A percentile compares a stretch with the other conserved stretches of the same genome.
These are phyloP conservation scores for Salvelinus namaycush DNA, from an alignment of 2,113 vertebrate genomes.

Conservation along the genomic window DNA sequence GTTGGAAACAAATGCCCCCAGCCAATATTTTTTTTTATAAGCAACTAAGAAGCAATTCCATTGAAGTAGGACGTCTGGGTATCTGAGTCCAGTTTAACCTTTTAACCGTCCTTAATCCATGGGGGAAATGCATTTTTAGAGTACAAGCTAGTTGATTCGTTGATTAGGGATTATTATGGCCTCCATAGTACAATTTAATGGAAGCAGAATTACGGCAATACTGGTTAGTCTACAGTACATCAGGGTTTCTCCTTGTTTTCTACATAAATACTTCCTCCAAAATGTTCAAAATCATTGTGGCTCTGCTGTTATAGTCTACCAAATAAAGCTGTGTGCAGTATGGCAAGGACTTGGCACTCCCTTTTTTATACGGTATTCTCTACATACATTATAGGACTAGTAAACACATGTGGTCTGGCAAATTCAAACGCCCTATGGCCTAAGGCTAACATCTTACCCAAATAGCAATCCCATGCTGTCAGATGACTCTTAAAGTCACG, in stretches of 20 bases:
- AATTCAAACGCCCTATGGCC: background rate
- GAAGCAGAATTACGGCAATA: conserved; percentile 17
- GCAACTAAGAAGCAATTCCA: background rate
- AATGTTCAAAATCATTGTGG: conserved; percentile 12
- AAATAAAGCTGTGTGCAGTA: conserved; percentile 27
- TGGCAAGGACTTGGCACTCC: background rate
- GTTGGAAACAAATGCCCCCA: background rate
- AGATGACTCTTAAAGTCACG: background rate
- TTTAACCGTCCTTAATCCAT: background rate
- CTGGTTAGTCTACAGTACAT: conserved; percentile 8
- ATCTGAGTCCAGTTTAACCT: background rate
- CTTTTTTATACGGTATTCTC: background rate
- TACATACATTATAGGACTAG: background rate
- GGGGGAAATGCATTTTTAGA: background rate
- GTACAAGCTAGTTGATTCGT: background rate
- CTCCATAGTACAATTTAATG: conserved; percentile 22
- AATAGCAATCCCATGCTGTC: background rate
- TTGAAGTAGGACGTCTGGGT: background rate
- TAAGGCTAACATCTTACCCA: background rate
- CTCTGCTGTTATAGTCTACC: conserved; percentile 27
- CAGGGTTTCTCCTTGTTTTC: conserved; percentile 12
- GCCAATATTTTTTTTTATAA: too few relatives aligned
- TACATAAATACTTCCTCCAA: conserved; percentile 9
- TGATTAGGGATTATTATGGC: background rate
- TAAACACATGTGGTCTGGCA: conserved; percentile 4